phyloP scores from a whole-genome alignment of 2,797 vertebrate species.

The Vireo griseus region DNA sequence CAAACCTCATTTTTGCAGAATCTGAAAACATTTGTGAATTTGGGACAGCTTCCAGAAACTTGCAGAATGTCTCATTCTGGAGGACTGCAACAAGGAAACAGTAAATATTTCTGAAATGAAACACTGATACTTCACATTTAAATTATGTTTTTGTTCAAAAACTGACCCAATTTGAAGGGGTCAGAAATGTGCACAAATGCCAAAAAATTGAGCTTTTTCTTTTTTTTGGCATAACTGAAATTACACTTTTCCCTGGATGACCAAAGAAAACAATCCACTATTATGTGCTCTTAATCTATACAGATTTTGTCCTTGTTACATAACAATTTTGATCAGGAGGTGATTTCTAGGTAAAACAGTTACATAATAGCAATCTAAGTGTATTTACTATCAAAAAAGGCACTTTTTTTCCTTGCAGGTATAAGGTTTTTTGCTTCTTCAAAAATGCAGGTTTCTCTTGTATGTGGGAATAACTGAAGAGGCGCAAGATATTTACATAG shows the following conservation, averaged over 20 bases:
- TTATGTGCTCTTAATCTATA: not conserved
- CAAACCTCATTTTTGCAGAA: not conserved
- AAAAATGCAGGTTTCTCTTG: not conserved
- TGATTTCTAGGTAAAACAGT: not conserved
- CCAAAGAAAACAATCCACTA: not conserved
- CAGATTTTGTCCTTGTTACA: not conserved
- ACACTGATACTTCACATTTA: not conserved
- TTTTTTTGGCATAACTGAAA: not conserved
- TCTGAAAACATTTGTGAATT: not conserved
- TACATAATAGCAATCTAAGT: not conserved
- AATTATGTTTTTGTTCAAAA: not conserved
- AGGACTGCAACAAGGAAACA: not conserved
- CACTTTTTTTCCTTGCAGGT: not conserved
- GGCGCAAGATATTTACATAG: not conserved
- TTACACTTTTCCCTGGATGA: not conserved
- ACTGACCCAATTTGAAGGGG: not conserved
- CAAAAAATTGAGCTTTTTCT: not conserved
- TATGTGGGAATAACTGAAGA: not conserved
- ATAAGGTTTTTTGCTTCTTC: not conserved
- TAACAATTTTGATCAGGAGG: not conserved
- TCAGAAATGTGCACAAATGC: not conserved
- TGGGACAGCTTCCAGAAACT: constrained; percentile 5
- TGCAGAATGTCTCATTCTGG: not conserved
- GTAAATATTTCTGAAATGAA: constrained; percentile 9
- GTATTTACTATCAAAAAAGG: not conserved